Base-by-base conservation (phyloP, 2,113 vertebrate genomes). In the Girardinichthys multiradiatus region DNA sequence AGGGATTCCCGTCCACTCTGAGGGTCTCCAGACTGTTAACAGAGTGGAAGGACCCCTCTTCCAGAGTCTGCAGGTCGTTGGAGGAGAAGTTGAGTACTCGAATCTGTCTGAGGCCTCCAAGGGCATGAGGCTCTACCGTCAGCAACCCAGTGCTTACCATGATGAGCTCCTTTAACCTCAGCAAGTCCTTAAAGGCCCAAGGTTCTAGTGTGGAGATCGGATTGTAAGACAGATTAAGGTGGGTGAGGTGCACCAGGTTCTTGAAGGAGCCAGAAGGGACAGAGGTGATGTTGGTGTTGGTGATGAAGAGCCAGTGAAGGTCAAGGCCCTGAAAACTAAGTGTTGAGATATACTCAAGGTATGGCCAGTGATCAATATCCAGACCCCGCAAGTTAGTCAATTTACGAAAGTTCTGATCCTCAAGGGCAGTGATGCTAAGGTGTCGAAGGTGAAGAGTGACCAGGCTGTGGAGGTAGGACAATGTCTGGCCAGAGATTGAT, bases 21-120 rank as follows among this genome's bases (percentile, higher is more conserved):
- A 99, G 92, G 0, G 97, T 98, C 91, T 98, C 98, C 90, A 99
- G 94, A 0, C 96, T 98, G 95, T 98, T 97, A 48, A 98, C 96
- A 0, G 98, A 98, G 88, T 98, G 97, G 91, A 99, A 98, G 70
- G 96, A 93, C 80, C 93, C 94, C 92, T 99, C 98, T 89, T 98
- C 98, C 86, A 99, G 86, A 0, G 97, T 98, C 85, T 96, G 94
- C 72, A 99, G 92, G 68, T 96, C 95, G 48, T 99, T 99, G 88
- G 94, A 88, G 76, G 98, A 98, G 63, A 99, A 93, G 91, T 99
- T 99, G 70, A 99, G 95, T 68, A 99, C 93, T 6, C 97, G 96
- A 72, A 99, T 95, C 87, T 99, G 98, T n/a, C 97, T 93, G 77
- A 99, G 90, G 30, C 98, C 98, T 0, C 94, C 94, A 57, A 99